Percentiles rank a stretch among this genome's conserved stretches.
phyloP scores from a whole-genome alignment of 2,888 invertebrate genomes.

The Thymelicus sylvestris region DNA sequence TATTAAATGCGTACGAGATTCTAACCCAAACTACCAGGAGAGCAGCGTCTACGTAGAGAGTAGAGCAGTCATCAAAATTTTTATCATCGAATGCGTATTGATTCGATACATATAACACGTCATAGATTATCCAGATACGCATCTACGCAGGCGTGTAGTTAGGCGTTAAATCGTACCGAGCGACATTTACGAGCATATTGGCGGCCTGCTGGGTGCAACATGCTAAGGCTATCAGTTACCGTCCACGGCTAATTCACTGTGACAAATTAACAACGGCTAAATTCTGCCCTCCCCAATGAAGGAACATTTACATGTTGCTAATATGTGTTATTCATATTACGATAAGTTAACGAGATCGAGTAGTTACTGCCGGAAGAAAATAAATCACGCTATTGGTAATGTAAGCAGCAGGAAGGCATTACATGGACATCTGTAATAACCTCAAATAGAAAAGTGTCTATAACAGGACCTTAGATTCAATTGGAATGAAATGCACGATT shows the following conservation, averaged over 20 bases:
- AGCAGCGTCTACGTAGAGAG: too few relatives aligned
- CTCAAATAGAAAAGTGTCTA: too few relatives aligned
- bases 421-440: too few relatives aligned
- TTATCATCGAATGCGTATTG: constrained; percentile 15
- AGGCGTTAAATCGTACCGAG: constrained; percentile 76
- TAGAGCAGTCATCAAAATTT: neutral
- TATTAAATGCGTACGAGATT: too few relatives aligned
- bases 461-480: too few relatives aligned
- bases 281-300: constrained; percentile 65
- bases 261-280: constrained; percentile 83
- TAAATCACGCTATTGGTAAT: neutral
- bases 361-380: neutral
- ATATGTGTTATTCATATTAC: constrained; percentile 20
- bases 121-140: constrained; percentile 60
- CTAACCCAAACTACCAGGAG: too few relatives aligned
- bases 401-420: too few relatives aligned
- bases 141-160: constrained; percentile 68
- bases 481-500: too few relatives aligned
- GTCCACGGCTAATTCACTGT: constrained; percentile 82
- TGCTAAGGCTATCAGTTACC: constrained; percentile 81
- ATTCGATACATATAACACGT: constrained; percentile 28
- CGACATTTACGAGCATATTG: constrained; percentile 82
- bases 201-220: constrained; percentile 80
- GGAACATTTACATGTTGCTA: constrained; percentile 35
- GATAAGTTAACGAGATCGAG: neutral